Base-by-base conservation (phyloP, 2,797 vertebrate species). In the Zonotrichia albicollis region DNA sequence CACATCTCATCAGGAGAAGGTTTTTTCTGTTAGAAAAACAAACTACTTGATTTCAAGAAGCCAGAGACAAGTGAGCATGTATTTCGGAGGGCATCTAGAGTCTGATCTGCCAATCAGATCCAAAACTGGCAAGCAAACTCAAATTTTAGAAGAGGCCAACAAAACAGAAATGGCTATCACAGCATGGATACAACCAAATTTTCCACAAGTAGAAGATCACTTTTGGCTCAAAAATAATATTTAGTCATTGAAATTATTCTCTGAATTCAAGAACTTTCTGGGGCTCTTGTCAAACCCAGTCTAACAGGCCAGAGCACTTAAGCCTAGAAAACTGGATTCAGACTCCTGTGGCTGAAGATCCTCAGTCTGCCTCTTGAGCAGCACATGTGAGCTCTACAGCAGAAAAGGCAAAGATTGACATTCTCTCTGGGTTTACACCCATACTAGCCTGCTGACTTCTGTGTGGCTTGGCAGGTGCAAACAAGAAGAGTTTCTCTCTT, bases 381-480 rank as follows among this genome's bases (percentile, higher is more conserved):
- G 64, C 40, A 90, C 82, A 62, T 45, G 77, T 34, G 77, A 89
- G 79, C 54, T 91, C 46, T 45, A 29, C 26, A 75, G 42, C 32
- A 82, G 60, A 82, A 84, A 66, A 82, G 32, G 13, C 72, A 61
- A 86, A 94, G 88, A 77, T 16, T 83, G 68, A 92, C 89, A 85
- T 95, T 80, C 46, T 87, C 77, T 61, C 67, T 5, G 29, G 72
- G 46, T 93, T 91, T 90, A 71, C 50, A 89, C 27, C 53, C 71
- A 19, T 79, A 73, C 61, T 78, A 87, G 76, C 75, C 84, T 89
- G 78, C 68, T 80, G 65, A 89, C 78, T 89, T 92, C 84, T 89
- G 61, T 53, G 62, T 74, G 81, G 75, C 75, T 95, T 96, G 95
- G 81, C 90, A 93, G 92, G 87, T 93, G 72, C 72, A 89, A 95